These are phyloP conservation scores for Brenthis daphne DNA, from an alignment of 2,888 invertebrate genomes.

Conservation along the genomic window DNA sequence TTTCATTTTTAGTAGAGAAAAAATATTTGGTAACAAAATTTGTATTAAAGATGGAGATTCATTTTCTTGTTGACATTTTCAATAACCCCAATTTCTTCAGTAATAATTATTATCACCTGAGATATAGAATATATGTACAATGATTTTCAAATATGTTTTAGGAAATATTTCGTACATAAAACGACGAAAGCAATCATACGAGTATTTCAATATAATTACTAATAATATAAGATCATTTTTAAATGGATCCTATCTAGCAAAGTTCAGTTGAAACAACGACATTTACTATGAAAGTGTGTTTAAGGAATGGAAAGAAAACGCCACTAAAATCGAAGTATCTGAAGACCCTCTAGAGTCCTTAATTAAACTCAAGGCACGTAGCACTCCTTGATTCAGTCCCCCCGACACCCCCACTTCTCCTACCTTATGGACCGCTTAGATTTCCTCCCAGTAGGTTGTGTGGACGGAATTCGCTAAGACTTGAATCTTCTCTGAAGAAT, in stretches of 20 bases:
- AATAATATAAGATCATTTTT: background rate
- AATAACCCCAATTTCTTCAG: too few species aligned
- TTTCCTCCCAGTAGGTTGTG: conserved; percentile 77
- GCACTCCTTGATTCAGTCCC: conserved; percentile 80
- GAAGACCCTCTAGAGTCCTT: conserved; percentile 71
- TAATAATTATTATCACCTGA: too few species aligned
- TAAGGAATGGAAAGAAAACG: conserved; percentile 70
- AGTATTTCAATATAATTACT: background rate
- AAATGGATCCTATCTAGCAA: conserved; percentile 8
- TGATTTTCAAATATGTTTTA: too few species aligned
- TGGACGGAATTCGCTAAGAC: conserved; percentile 78
- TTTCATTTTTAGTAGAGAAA: background rate
- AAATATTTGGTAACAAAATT: background rate
- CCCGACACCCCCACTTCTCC: conserved; percentile 61
- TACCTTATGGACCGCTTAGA: conserved; percentile 81
- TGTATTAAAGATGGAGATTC: too few species aligned
- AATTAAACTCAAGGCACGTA: conserved; percentile 81
- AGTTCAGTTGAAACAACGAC: conserved; percentile 46
- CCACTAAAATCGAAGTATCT: conserved; percentile 79
- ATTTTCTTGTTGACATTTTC: too few species aligned
- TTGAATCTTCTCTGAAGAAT: conserved; percentile 79
- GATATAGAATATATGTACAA: too few species aligned
- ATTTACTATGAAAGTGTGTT: conserved; percentile 35
- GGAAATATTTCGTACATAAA: too few species aligned
- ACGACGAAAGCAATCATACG: too few species aligned